These are phyloP conservation scores for Pinctada fucata DNA, from an alignment of 2,888 invertebrate genomes.

Conservation along the genomic window DNA sequence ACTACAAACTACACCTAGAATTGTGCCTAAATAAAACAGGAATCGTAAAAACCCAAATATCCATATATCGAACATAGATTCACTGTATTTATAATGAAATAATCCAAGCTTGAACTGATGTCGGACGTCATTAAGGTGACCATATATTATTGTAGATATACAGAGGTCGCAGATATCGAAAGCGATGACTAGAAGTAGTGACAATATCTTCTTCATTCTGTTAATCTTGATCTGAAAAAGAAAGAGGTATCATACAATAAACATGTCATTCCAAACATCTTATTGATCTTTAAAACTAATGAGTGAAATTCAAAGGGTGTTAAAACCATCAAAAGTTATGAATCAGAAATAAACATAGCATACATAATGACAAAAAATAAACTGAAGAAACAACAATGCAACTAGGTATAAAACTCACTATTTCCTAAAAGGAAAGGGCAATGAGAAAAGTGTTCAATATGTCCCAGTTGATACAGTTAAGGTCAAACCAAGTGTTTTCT, in stretches of 20 bases:
- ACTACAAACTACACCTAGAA: slow-evolving; percentile 48
- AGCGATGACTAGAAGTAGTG: not conserved
- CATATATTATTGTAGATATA: slow-evolving; percentile 45
- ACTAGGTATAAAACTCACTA: too few species aligned
- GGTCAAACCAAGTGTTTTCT: too few species aligned
- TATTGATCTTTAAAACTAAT: too few species aligned
- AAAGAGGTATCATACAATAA: not conserved
- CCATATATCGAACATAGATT: slow-evolving; percentile 64
- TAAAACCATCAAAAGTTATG: too few species aligned
- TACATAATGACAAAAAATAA: too few species aligned
- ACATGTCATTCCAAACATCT: too few species aligned
- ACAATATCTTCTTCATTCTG: not conserved
- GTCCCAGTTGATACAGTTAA: too few species aligned
- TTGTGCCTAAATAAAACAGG: slow-evolving; percentile 50
- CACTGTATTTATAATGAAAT: slow-evolving; percentile 41
- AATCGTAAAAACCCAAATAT: slow-evolving; percentile 48
- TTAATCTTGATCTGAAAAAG: not conserved
- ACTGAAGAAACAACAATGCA: too few species aligned
- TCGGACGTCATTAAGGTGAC: slow-evolving; percentile 52
- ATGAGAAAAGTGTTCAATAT: too few species aligned
- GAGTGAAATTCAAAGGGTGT: too few species aligned
- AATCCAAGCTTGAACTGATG: slow-evolving; percentile 43
- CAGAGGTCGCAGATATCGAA: not conserved
- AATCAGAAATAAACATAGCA: too few species aligned
- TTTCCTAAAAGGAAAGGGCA: too few species aligned